Evolutionary conservation across 2,113 vertebrate genomes (phyloP).

Genomic region (Protomyctophum bolini): DNA sequence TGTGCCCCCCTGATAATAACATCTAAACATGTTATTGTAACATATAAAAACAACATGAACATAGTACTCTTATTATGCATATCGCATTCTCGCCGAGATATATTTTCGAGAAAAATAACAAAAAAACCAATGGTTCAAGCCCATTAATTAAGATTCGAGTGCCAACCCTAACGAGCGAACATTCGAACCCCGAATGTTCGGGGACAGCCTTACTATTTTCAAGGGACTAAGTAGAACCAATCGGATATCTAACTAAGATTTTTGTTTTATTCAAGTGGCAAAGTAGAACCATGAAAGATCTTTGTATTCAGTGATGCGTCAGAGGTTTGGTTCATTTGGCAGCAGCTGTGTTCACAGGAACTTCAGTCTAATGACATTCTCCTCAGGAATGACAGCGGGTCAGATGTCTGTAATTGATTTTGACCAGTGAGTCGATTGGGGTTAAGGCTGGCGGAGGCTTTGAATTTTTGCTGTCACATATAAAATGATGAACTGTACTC

Average conservation of each 20-base stretch:
- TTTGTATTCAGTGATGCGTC: background rate
- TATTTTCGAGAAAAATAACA: too few relatives aligned
- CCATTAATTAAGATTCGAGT: too few relatives aligned
- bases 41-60: too few relatives aligned
- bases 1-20: too few relatives aligned
- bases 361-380: constrained; percentile 30
- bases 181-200: too few relatives aligned
- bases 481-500: constrained; percentile 50
- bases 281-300: background rate
- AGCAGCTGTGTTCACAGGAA: constrained; percentile 8
- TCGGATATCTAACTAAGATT: too few relatives aligned
- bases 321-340: constrained; percentile 8
- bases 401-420: constrained; percentile 42
- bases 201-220: background rate
- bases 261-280: background rate
- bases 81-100: too few relatives aligned
- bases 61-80: too few relatives aligned
- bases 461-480: constrained; percentile 58
- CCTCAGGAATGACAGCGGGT: constrained; percentile 59
- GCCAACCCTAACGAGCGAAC: too few relatives aligned
- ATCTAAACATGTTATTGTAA: too few relatives aligned
- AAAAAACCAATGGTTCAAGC: too few relatives aligned
- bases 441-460: constrained; percentile 46
- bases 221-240: background rate
- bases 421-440: constrained; percentile 40